Evolutionary conservation across 2,113 vertebrate species (phyloP).

Genomic region (Aspidoscelis tigris): DNA sequence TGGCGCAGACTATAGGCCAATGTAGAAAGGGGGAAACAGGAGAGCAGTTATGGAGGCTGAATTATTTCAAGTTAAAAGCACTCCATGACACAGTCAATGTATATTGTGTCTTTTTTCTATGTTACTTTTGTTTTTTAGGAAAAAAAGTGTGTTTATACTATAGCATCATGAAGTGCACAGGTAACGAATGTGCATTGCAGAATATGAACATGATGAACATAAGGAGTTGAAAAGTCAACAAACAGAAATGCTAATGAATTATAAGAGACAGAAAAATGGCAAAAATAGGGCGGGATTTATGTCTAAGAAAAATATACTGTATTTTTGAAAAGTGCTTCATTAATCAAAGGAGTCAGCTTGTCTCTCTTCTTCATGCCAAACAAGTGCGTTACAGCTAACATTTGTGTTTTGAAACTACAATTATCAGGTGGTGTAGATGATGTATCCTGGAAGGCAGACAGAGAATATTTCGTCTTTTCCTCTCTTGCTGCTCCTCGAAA

Average conservation of each 20-base stretch:
- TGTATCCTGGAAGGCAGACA: neutral
- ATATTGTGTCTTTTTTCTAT: slow-evolving; percentile 28
- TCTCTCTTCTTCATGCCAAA: neutral
- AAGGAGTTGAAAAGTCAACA: slow-evolving; percentile 25
- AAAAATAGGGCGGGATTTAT: slow-evolving; percentile 42
- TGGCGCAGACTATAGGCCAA: too few species aligned
- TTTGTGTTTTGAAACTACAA: neutral
- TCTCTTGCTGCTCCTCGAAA: neutral
- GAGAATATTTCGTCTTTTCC: neutral
- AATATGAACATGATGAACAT: neutral
- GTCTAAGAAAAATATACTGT: neutral
- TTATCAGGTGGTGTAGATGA: neutral
- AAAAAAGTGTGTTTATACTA: slow-evolving; percentile 32
- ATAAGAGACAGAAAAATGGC: slow-evolving; percentile 56
- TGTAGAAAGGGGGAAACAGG: neutral
- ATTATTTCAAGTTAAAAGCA: neutral
- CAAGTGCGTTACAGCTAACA: neutral
- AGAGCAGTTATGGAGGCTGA: neutral
- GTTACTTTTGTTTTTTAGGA: slow-evolving; percentile 37
- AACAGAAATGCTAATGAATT: slow-evolving; percentile 39
- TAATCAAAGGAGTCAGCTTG: neutral
- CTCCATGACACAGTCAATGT: neutral
- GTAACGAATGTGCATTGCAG: slow-evolving; percentile 48
- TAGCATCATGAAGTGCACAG: slow-evolving; percentile 16
- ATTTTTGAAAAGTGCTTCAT: slow-evolving; percentile 59